phyloP scores from a whole-genome alignment of 2,113 vertebrate genomes.

The Bucco capensis region DNA sequence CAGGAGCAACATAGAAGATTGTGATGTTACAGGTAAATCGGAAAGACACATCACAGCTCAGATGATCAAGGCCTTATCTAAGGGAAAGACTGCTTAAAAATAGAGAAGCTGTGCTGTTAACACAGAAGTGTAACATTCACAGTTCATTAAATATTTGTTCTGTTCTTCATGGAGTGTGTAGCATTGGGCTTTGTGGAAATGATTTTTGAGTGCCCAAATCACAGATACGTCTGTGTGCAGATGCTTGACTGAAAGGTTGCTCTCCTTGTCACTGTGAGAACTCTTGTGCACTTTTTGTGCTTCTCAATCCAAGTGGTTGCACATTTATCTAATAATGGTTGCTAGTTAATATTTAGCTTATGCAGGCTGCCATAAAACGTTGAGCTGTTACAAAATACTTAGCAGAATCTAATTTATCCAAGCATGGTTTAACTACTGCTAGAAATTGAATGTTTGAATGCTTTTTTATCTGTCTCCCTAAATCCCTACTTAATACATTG shows the following conservation, averaged over 20 bases:
- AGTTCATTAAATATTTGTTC: neutral
- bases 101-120: neutral
- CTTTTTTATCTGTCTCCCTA: neutral
- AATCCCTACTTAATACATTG: neutral
- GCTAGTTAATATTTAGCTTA: neutral
- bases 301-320: neutral
- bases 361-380: neutral
- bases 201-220: neutral
- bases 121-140: neutral
- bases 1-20: neutral
- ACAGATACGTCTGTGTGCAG: neutral
- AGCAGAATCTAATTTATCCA: neutral
- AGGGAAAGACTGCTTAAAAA: neutral
- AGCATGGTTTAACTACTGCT: neutral
- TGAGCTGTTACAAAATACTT: neutral
- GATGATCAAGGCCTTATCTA: slow-evolving; percentile 67
- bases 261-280: neutral
- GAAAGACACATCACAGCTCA: slow-evolving; percentile 56
- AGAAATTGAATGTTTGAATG: neutral
- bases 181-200: neutral
- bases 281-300: neutral
- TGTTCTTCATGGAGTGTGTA: neutral
- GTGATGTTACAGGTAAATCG: neutral
- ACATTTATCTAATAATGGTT: neutral
- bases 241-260: neutral